phyloP scores from a whole-genome alignment of 2,113 vertebrate species.

The Felis chaus region DNA sequence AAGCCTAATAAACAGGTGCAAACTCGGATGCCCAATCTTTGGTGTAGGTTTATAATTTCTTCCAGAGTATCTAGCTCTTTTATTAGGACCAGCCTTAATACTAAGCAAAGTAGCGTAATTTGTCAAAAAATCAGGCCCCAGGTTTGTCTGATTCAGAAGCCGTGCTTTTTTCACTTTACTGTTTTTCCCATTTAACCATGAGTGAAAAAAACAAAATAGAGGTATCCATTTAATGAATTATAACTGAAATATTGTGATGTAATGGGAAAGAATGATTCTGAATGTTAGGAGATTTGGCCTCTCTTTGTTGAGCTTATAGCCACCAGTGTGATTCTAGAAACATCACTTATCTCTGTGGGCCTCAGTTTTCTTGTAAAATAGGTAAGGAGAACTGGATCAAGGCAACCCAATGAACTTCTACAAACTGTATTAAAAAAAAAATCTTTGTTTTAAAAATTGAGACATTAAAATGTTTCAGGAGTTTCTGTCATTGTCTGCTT shows the following conservation, averaged over 20 bases:
- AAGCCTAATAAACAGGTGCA: constrained; percentile 20
- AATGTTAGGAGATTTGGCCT: neutral
- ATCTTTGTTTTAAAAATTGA: constrained; percentile 5
- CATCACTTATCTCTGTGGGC: neutral
- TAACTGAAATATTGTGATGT: constrained; percentile 5
- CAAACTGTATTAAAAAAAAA: neutral
- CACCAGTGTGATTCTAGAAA: constrained; percentile 30
- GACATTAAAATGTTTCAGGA: constrained; percentile 45
- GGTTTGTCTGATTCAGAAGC: neutral
- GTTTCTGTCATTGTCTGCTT: constrained; percentile 25
- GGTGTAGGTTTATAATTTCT: constrained; percentile 45
- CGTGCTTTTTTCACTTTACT: neutral
- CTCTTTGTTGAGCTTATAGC: neutral
- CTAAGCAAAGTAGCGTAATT: constrained; percentile 1
- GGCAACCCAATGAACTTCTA: neutral
- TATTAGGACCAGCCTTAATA: constrained; percentile 6
- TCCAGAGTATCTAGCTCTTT: neutral
- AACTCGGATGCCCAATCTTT: neutral
- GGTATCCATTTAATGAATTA: neutral
- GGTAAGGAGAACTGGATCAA: neutral
- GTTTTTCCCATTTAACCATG: neutral
- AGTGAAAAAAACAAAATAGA: neutral
- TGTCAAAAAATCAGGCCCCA: constrained; percentile 3
- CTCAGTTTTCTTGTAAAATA: constrained; percentile 41
- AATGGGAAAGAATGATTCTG: neutral